Evolutionary conservation across 2,113 vertebrate genomes (phyloP), one percentile per base, ranked within the genome.

Genomic region (Todiramphus saurophagus): DNA sequence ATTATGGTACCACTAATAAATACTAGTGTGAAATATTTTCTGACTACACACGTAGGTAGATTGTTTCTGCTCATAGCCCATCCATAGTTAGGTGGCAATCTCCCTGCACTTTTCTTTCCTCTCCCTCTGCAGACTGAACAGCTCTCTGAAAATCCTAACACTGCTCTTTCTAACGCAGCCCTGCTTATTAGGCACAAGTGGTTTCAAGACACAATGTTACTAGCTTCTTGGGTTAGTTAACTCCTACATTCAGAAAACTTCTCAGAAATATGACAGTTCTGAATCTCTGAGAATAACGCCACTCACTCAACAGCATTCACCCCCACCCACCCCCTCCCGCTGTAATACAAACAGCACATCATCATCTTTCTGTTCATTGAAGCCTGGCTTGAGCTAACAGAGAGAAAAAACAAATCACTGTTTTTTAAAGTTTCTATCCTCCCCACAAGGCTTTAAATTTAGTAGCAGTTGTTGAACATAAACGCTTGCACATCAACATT

Each of bases 301-400:
- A 68, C 30, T 83, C 48, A 17, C 6, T 15, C 33, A 59, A 28
- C 30, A 48, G 15, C 17, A 70, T 43, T 27, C 8, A 2, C 1
- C 21, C 19, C 16, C 15, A 3, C 11, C 21, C 5, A 2, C 1
- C 21, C 16, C 16, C 15, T 3, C 11, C 21, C 4, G 3, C n/a
- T 27, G 0, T 6, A 75, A 60, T 7, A 87, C 3, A 41, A 78
- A 64, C 1, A 19, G 69, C 48, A 12, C 20, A 50, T 68, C 41
- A 44, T 51, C n/a, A 75, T 37, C 48, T 72, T 87, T 33, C 79
- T 70, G 41, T 27, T 90, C 44, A 18, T 41, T 41, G 17, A 77
- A 80, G 87, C 16, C 51, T 80, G 50, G 37, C 41, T 64, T 41
- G 16, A 83, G 62, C 44, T 37, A 80, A 75, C 31, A 37, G 30